Conservation (phyloP, 2,113 vertebrate genomes). For the Barbus barbus region DNA sequence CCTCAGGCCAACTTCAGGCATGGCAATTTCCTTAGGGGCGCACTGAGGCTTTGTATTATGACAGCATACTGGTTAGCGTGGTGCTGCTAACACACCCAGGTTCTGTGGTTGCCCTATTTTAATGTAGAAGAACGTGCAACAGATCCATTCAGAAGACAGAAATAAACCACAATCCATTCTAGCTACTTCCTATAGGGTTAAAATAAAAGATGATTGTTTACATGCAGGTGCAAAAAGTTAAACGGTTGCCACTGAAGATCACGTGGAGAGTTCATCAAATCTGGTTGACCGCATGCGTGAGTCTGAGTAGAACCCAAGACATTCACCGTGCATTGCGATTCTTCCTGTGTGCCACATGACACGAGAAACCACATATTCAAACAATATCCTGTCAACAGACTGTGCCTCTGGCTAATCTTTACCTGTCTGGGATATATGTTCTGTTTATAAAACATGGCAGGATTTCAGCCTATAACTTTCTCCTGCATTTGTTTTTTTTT, state of each 20-base stretch:
- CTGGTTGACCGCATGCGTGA: slow-evolving; percentile 1
- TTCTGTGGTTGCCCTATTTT: neutral
- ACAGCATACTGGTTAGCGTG: neutral
- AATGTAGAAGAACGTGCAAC: neutral
- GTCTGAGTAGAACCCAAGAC: neutral
- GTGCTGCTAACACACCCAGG: slow-evolving; percentile 10
- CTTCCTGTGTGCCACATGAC: slow-evolving; percentile 56
- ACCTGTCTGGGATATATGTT: neutral
- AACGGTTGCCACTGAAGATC: neutral
- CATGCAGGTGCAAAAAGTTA: neutral
- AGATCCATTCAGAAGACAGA: neutral
- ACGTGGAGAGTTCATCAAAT: neutral
- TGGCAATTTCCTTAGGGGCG: neutral
- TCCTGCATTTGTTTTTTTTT: neutral
- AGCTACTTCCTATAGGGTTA: neutral
- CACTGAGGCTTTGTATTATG: neutral
- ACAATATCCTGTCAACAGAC: slow-evolving; percentile 47
- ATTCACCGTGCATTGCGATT: neutral
- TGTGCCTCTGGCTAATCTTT: neutral
- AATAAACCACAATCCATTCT: neutral
- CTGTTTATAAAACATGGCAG: neutral
- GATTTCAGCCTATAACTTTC: neutral
- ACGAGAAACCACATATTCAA: slow-evolving; percentile 36
- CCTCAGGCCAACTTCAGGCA: neutral
- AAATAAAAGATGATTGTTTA: neutral